phyloP scores from a whole-genome alignment of 2,797 vertebrate species.

The Hapalemur alaotrensis region DNA sequence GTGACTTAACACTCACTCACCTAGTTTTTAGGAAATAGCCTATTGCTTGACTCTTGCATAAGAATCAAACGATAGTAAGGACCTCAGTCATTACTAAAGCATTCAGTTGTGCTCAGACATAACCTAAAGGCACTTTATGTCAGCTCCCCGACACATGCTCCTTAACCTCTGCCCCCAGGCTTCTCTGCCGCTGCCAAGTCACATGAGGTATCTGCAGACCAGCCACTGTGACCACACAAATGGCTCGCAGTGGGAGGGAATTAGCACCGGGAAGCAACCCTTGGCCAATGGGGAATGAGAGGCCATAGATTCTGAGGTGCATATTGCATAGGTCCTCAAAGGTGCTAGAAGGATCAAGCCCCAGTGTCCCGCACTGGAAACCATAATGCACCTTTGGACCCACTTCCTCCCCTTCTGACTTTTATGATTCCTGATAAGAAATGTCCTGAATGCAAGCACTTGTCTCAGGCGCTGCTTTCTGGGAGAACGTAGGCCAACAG shows the following conservation, averaged over 20 bases:
- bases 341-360: not conserved
- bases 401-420: not conserved
- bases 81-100: not conserved
- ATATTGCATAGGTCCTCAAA: not conserved
- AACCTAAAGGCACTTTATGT: not conserved
- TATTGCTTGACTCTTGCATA: not conserved
- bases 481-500: not conserved
- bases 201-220: not conserved
- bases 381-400: not conserved
- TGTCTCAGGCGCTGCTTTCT: not conserved
- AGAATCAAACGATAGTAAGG: too few relatives aligned
- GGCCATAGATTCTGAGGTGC: not conserved
- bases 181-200: not conserved
- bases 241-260: not conserved
- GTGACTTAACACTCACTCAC: not conserved
- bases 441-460: not conserved
- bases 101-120: not conserved
- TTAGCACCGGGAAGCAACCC: not conserved
- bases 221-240: not conserved
- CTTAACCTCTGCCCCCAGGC: not conserved
- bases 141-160: not conserved
- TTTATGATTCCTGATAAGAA: not conserved
- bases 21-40: not conserved
- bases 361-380: not conserved
- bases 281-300: not conserved